phyloP scores from a whole-genome alignment of 2,113 vertebrate species.

The Anser cygnoides region DNA sequence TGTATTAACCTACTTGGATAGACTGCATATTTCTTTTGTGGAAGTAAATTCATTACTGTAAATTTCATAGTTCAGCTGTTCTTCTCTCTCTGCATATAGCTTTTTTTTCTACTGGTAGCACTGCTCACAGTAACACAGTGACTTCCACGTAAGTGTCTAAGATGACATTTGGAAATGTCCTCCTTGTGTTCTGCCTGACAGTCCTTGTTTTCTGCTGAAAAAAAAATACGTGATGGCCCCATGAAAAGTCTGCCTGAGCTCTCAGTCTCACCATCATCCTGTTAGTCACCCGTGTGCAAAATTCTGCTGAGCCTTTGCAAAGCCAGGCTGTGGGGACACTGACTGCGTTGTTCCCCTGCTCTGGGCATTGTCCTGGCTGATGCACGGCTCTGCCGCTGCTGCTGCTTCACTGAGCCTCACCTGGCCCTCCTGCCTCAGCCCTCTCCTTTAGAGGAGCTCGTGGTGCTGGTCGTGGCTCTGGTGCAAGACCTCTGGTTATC shows the following conservation, averaged over 20 bases:
- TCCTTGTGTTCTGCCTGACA: background rate
- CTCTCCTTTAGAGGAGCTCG: background rate
- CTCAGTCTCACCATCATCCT: background rate
- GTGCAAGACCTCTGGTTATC: background rate
- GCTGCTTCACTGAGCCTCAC: background rate
- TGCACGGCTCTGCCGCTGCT: background rate
- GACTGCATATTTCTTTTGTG: background rate
- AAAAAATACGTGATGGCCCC: background rate
- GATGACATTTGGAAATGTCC: background rate
- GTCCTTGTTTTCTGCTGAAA: background rate
- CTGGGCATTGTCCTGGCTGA: background rate
- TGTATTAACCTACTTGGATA: constrained; percentile 17
- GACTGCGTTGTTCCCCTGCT: background rate
- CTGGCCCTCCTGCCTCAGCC: background rate
- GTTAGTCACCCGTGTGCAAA: background rate
- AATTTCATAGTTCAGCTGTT: background rate
- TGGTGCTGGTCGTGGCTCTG: background rate
- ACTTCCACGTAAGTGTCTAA: background rate
- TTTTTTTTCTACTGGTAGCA: background rate
- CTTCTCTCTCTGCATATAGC: background rate
- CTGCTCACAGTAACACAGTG: background rate
- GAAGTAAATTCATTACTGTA: background rate
- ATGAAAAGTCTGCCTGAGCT: background rate
- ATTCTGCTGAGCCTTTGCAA: background rate
- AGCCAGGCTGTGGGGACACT: background rate